phyloP scores from a whole-genome alignment of 1,140 invertebrate species.

The Epicauta chinensis region DNA sequence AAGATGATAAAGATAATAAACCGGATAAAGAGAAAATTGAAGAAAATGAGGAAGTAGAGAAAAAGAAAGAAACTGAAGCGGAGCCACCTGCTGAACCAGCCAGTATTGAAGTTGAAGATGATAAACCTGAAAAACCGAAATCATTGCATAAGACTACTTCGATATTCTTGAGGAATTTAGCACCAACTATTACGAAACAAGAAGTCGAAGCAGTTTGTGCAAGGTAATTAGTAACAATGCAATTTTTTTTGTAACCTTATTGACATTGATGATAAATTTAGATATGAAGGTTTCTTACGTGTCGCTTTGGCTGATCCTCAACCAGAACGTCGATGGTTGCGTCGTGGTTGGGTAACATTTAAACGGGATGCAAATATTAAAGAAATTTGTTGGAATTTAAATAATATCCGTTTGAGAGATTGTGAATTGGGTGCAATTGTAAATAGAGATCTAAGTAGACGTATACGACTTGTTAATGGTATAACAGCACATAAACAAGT shows the following conservation, averaged over 20 bases:
- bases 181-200: conserved; percentile 90
- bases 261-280: not conserved
- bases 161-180: conserved; percentile 93
- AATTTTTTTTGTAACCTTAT: conserved; percentile 10
- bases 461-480: conserved; percentile 89
- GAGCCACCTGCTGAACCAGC: not conserved
- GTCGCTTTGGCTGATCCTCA: conserved; percentile 96
- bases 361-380: conserved; percentile 96
- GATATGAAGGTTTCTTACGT: conserved; percentile 90
- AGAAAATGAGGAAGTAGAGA: conserved; percentile 42
- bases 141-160: conserved; percentile 90
- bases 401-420: conserved; percentile 88
- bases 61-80: conserved; percentile 35
- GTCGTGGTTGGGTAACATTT: conserved; percentile 98
- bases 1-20: conserved; percentile 29
- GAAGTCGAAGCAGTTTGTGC: conserved; percentile 73
- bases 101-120: conserved; percentile 39
- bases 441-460: conserved; percentile 72
- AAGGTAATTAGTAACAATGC: not conserved
- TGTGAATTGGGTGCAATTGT: conserved; percentile 92
- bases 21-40: conserved; percentile 36
- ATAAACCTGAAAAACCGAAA: conserved; percentile 57
- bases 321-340: conserved; percentile 89
- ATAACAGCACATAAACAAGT: conserved; percentile 88
- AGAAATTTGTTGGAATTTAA: conserved; percentile 98